Conservation (phyloP, 2,888 invertebrate genomes). For the Clepsis dumicolana region DNA sequence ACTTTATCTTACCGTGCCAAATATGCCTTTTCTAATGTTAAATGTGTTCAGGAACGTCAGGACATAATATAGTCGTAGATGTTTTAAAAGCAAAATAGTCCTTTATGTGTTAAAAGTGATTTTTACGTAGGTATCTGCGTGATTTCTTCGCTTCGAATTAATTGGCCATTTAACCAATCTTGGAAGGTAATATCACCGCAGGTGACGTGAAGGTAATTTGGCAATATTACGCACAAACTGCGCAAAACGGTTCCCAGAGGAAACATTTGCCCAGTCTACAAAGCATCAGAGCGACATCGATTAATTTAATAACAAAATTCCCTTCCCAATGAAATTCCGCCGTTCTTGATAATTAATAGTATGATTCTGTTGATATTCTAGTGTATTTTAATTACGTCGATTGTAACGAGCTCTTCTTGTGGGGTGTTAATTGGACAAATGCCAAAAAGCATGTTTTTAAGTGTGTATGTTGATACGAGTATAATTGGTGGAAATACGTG, state of each 20-base stretch:
- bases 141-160: neutral
- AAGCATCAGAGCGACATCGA: conserved; percentile 11
- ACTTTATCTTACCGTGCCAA: neutral
- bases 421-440: conserved; percentile 10
- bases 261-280: conserved; percentile 15
- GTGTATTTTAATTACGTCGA: conserved; percentile 21
- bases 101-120: no score
- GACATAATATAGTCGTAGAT: no score
- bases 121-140: neutral
- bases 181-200: neutral
- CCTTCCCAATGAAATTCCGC: conserved; percentile 8
- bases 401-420: conserved; percentile 13
- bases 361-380: conserved; percentile 18
- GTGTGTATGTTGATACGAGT: neutral
- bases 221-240: conserved; percentile 1
- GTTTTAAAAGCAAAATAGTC: no score
- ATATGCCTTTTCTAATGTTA: neutral
- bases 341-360: conserved; percentile 19
- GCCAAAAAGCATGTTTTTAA: conserved; percentile 5
- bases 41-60: neutral
- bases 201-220: conserved; percentile 5
- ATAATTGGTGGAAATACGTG: neutral
- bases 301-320: conserved; percentile 30
- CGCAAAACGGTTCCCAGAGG: neutral
- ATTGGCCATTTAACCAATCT: neutral